Percentiles rank a stretch among this genome's conserved stretches.
Conservation (phyloP, 2,888 invertebrate genomes). For the Villa cingulata region DNA sequence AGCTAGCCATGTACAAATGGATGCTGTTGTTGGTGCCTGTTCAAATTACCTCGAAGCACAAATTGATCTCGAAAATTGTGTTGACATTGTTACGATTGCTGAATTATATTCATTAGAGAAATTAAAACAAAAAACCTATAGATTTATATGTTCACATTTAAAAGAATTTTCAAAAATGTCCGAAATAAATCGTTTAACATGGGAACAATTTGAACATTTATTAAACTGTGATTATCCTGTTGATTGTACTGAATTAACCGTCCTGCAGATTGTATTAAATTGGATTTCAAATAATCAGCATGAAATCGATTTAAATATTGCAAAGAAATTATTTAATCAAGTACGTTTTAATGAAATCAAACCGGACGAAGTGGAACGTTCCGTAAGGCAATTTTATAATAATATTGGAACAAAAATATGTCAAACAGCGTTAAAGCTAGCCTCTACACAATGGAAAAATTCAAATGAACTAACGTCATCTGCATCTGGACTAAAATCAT, state of each 20-base stretch:
- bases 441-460: not conserved
- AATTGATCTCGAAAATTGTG: slow-evolving; percentile 54
- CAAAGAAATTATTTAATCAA: slow-evolving; percentile 20
- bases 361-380: slow-evolving; percentile 8
- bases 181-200: slow-evolving; percentile 47
- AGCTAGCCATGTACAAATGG: slow-evolving; percentile 51
- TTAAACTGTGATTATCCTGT: slow-evolving; percentile 53
- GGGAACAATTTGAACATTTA: slow-evolving; percentile 46
- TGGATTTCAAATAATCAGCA: slow-evolving; percentile 38
- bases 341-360: slow-evolving; percentile 25
- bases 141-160: slow-evolving; percentile 50
- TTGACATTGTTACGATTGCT: slow-evolving; percentile 54
- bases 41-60: slow-evolving; percentile 50
- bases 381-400: not conserved
- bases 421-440: not conserved
- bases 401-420: not conserved
- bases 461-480: not conserved
- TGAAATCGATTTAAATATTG: slow-evolving; percentile 13
- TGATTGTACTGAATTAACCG: slow-evolving; percentile 49
- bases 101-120: slow-evolving; percentile 51
- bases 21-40: slow-evolving; percentile 52
- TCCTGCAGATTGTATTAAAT: slow-evolving; percentile 43
- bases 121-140: slow-evolving; percentile 45
- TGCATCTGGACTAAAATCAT: not conserved
- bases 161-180: slow-evolving; percentile 44